Conservation (phyloP, 2,888 invertebrate species). For the Byasa hedistus region DNA sequence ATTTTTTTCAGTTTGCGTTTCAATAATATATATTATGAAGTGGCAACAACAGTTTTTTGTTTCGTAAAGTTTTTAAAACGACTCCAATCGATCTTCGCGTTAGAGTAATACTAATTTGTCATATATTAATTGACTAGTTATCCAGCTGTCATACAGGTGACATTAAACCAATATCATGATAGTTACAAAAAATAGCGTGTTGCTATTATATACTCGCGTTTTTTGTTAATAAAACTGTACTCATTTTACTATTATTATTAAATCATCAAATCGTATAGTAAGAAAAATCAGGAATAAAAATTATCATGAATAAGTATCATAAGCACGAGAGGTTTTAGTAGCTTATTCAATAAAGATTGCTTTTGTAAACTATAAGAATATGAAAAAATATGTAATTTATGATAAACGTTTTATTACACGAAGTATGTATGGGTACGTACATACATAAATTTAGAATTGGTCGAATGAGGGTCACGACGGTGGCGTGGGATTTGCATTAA, state of each 20-base stretch:
- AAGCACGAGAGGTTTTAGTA: too few relatives aligned
- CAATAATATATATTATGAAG: too few relatives aligned
- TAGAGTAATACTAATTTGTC: slow-evolving; percentile 1
- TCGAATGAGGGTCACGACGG: background rate
- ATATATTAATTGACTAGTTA: slow-evolving; percentile 2
- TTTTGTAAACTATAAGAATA: too few relatives aligned
- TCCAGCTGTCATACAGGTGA: slow-evolving; percentile 1
- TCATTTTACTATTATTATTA: background rate
- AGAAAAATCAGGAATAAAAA: too few relatives aligned
- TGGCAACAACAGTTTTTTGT: too few relatives aligned
- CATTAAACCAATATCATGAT: background rate
- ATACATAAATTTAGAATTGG: background rate
- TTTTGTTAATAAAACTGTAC: background rate
- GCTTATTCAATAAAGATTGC: too few relatives aligned
- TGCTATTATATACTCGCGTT: background rate
- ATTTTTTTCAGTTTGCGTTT: background rate
- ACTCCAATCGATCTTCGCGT: slow-evolving; percentile 2
- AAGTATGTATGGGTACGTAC: too few relatives aligned
- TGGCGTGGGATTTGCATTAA: background rate
- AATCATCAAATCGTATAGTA: background rate
- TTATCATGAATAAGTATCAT: too few relatives aligned
- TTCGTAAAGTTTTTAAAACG: background rate
- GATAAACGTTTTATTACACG: too few relatives aligned
- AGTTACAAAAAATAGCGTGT: background rate
- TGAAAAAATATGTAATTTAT: too few relatives aligned